Evolutionary conservation across 2,888 invertebrate species (phyloP).

Genomic region (Chelonus formosanus): DNA sequence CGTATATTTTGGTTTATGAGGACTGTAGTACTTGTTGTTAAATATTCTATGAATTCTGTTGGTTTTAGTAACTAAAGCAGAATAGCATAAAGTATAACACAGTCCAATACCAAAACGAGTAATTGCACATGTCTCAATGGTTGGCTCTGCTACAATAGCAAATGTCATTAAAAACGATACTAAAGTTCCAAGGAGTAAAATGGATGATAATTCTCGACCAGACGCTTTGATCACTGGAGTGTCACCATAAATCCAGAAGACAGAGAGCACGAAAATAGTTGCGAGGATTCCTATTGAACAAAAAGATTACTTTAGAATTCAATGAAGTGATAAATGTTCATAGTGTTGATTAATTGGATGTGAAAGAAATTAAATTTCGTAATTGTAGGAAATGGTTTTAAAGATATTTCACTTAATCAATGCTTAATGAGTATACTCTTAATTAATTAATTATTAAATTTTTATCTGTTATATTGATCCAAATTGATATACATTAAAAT

Average conservation of each 20-base stretch:
- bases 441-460: too few species aligned
- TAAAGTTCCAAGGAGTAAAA: constrained; percentile 66
- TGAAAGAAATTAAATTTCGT: too few species aligned
- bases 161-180: constrained; percentile 68
- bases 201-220: constrained; percentile 67
- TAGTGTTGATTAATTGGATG: too few species aligned
- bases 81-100: constrained; percentile 68
- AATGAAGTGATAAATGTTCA: too few species aligned
- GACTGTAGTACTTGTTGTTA: constrained; percentile 58
- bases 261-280: constrained; percentile 64
- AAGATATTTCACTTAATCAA: too few species aligned
- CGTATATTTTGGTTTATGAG: constrained; percentile 65
- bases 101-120: constrained; percentile 68
- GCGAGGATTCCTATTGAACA: constrained; percentile 62
- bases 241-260: constrained; percentile 67
- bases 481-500: too few species aligned
- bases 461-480: too few species aligned
- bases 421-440: too few species aligned
- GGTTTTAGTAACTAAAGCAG: constrained; percentile 69
- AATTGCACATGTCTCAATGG: constrained; percentile 64
- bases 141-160: constrained; percentile 67
- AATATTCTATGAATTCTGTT: constrained; percentile 70
- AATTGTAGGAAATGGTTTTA: too few species aligned
- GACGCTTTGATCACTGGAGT: constrained; percentile 70
- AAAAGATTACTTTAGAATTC: too few species aligned